phyloP scores from a whole-genome alignment of 1,140 invertebrate genomes.

The Galendromus occidentalis region DNA sequence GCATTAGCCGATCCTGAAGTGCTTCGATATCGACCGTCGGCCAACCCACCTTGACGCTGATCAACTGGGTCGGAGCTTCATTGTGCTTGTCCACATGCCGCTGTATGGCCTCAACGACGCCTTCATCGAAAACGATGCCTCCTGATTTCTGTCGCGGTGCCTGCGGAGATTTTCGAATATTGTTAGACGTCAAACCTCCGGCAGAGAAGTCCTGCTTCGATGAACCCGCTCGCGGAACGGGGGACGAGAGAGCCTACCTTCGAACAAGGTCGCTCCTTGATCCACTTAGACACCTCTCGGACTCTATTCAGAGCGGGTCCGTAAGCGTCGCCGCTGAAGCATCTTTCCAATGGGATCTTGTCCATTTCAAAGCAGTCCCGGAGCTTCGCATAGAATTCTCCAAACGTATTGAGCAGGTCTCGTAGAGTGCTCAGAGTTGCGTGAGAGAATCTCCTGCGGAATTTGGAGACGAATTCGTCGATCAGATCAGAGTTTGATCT shows the following conservation, averaged over 20 bases:
- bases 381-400: not conserved
- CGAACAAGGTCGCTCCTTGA: conserved; percentile 43
- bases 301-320: conserved; percentile 24
- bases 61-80: conserved; percentile 12
- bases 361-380: not conserved
- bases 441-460: conserved; percentile 15
- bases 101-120: conserved; percentile 42
- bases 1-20: no score
- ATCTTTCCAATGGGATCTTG: conserved; percentile 6
- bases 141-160: conserved; percentile 42
- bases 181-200: no score
- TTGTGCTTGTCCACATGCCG: conserved; percentile 32
- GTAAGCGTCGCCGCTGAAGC: conserved; percentile 10
- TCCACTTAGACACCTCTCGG: conserved; percentile 41
- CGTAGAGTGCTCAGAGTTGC: conserved; percentile 8
- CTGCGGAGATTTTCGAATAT: not conserved
- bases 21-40: not conserved
- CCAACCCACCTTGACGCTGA: conserved; percentile 15
- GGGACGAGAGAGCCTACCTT: conserved; percentile 20
- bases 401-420: conserved; percentile 16
- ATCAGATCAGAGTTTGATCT: no score
- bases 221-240: no score
- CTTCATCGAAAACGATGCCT: conserved; percentile 43
- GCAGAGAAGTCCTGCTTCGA: no score
- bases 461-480: no score